Evolutionary conservation across 2,113 vertebrate genomes (phyloP).

Genomic region (Pao palembangensis): DNA sequence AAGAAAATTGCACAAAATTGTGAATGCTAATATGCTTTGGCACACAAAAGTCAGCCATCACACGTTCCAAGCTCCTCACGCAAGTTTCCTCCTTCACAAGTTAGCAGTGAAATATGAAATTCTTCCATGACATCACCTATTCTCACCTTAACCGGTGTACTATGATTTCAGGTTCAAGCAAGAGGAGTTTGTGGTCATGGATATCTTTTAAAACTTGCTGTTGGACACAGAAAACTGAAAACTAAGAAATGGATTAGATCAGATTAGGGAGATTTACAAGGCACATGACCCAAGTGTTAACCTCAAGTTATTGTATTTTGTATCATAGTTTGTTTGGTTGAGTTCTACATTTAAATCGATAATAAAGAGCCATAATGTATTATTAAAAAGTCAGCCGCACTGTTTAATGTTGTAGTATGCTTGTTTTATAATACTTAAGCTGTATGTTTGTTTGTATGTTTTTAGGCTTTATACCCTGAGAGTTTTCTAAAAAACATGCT

Average conservation of each 20-base stretch:
- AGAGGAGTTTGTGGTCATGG: background rate
- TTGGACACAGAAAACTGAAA: conserved; percentile 36
- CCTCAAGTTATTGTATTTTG: conserved; percentile 16
- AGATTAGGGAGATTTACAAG: conserved; percentile 46
- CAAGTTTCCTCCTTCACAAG: conserved; percentile 28
- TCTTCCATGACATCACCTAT: conserved; percentile 18
- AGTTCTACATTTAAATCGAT: no score
- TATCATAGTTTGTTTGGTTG: no score
- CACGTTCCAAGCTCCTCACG: background rate
- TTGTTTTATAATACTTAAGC: no score
- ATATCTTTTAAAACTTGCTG: conserved; percentile 53
- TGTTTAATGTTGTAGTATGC: no score
- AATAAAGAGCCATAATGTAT: conserved; percentile 12
- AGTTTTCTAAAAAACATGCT: no score
- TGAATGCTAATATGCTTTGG: background rate
- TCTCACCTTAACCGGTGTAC: conserved; percentile 21
- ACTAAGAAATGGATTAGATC: conserved; percentile 32
- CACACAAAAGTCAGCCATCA: background rate
- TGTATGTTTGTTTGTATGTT: no score
- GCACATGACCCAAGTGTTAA: conserved; percentile 46
- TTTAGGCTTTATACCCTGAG: no score
- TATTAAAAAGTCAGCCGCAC: background rate
- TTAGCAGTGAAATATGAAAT: conserved; percentile 4
- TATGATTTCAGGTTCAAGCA: conserved; percentile 12
- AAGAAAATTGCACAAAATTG: conserved; percentile 7